These are phyloP conservation scores for Tanypteryx hageni DNA, from an alignment of 2,888 invertebrate species.

Conservation along the genomic window DNA sequence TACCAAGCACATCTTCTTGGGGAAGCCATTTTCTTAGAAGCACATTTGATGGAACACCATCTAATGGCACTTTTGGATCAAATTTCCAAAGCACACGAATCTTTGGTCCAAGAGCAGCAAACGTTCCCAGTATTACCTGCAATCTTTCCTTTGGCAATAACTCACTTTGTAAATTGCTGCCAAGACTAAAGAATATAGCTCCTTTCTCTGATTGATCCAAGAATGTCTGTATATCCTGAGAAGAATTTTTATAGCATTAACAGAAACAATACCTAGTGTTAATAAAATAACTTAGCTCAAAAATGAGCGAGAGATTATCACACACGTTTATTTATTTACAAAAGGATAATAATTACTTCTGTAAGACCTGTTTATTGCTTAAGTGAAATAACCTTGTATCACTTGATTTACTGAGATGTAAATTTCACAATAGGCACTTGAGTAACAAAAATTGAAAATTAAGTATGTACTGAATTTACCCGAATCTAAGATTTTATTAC, in stretches of 20 bases:
- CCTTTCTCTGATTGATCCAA: slow-evolving; percentile 16
- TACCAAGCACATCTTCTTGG: slow-evolving; percentile 62
- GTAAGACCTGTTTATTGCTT: neutral
- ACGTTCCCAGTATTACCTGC: neutral
- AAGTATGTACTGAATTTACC: too few species aligned
- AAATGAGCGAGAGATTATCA: too few species aligned
- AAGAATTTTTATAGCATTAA: neutral
- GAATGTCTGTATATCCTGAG: slow-evolving; percentile 44
- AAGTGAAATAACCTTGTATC: too few species aligned
- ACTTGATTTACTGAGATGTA: too few species aligned
- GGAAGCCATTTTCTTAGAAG: slow-evolving; percentile 50
- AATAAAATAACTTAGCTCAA: too few species aligned
- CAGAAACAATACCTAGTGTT: neutral
- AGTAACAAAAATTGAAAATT: too few species aligned
- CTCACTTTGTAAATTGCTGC: slow-evolving; percentile 30
- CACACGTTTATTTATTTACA: too few species aligned
- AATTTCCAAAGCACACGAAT: slow-evolving; percentile 61
- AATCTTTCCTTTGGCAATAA: neutral
- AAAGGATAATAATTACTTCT: neutral
- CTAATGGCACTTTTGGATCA: slow-evolving; percentile 2
- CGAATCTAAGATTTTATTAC: too few species aligned
- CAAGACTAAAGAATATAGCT: slow-evolving; percentile 46
- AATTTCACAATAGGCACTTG: too few species aligned
- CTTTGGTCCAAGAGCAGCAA: slow-evolving; percentile 37
- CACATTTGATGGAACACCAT: slow-evolving; percentile 45